A percentile compares a stretch with the other conserved stretches of the same genome.
phyloP scores from a whole-genome alignment of 2,113 vertebrate species.

The Vombatus ursinus region DNA sequence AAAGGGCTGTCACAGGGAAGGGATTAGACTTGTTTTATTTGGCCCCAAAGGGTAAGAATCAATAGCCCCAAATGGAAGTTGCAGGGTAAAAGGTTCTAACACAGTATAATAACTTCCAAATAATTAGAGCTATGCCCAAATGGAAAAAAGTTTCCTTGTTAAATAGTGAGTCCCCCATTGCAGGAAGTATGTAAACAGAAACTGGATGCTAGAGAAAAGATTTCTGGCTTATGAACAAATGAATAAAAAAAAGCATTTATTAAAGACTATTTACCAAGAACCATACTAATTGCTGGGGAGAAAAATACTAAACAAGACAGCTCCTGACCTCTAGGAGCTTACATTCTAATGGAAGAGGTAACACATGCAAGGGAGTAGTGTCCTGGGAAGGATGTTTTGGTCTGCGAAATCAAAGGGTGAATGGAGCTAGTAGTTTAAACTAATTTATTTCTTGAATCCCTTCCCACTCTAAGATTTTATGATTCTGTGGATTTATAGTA shows the following conservation, averaged over 20 bases:
- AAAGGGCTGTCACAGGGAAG: neutral
- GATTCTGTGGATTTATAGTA: neutral
- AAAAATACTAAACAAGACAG: neutral
- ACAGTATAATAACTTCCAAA: neutral
- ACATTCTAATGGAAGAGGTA: fast-evolving
- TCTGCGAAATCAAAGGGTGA: neutral
- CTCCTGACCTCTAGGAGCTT: neutral
- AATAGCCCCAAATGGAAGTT: neutral
- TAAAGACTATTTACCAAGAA: neutral
- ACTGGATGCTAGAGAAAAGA: neutral
- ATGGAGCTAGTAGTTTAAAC: neutral
- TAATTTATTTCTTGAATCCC: neutral
- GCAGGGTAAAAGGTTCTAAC: neutral
- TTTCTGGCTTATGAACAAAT: neutral
- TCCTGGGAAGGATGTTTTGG: neutral
- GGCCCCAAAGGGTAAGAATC: neutral
- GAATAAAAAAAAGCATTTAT: neutral
- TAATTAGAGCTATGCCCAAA: neutral
- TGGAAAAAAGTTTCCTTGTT: neutral
- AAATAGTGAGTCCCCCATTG: neutral
- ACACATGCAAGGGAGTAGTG: fast-evolving
- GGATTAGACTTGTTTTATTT: neutral
- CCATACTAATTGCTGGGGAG: fast-evolving
- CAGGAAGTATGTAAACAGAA: neutral
- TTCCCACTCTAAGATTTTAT: neutral